A percentile compares a stretch with the other conserved stretches of the same genome.
Evolutionary conservation across 2,113 vertebrate species (phyloP).

Genomic region (Corapipo altera): DNA sequence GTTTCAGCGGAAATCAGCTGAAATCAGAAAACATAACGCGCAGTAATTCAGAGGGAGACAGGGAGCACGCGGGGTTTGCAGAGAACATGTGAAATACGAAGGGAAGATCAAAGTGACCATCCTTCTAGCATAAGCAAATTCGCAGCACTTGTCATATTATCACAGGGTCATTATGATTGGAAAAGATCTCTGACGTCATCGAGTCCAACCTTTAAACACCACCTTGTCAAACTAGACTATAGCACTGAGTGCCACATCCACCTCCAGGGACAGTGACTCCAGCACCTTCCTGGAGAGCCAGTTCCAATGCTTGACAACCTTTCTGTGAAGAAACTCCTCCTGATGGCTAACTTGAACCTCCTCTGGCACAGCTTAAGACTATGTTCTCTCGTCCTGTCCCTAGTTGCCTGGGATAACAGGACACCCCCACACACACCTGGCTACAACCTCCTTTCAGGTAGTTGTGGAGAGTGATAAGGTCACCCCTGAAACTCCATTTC

Average conservation of each 20-base stretch:
- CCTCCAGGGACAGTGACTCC: accelerated
- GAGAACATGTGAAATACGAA: accelerated
- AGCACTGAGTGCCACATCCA: not conserved
- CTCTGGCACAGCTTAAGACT: not conserved
- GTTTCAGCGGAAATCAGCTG: not conserved
- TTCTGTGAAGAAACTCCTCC: not conserved
- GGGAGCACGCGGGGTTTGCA: accelerated
- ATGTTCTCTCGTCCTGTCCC: accelerated
- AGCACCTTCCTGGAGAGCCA: not conserved
- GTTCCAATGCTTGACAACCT: too few relatives aligned
- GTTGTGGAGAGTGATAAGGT: accelerated
- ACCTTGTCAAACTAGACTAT: not conserved
- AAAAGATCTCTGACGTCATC: not conserved
- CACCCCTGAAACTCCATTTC: not conserved
- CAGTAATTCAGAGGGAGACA: not conserved
- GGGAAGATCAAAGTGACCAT: not conserved
- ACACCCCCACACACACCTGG: too few relatives aligned
- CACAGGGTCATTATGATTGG: not conserved
- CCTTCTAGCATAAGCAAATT: too few relatives aligned
- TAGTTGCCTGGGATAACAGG: not conserved
- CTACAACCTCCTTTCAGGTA: not conserved
- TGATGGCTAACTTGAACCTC: not conserved
- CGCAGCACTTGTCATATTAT: not conserved
- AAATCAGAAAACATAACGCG: accelerated
- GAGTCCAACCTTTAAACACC: not conserved